Evolutionary conservation across 2,888 invertebrate species (phyloP), one percentile per base, ranked within the genome.

Genomic region (Leptarthrus brevirostris): DNA sequence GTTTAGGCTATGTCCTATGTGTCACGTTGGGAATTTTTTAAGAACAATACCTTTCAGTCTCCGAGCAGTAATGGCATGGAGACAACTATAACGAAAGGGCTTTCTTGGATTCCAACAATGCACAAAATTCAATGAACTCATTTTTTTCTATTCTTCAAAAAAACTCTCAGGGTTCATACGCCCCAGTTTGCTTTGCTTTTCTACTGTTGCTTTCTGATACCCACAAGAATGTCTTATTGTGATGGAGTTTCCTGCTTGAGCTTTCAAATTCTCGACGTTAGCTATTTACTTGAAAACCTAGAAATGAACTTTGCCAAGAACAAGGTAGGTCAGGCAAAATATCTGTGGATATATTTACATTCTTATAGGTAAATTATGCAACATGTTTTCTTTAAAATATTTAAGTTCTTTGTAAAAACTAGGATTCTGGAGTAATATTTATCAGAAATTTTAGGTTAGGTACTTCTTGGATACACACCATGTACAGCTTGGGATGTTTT

Each of bases 1-100:
- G 12, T 14, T 14, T 44, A 44, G 16, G 44, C 12, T 12, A 14
- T 44, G 44, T 44, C 44, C 12, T 12, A 14, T 14, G n/a, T n/a
- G n/a, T n/a, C n/a, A n/a, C n/a, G 12, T 16, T 20, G 44, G 2
- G 34, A 61, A 34, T 61, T 8, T 36, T 3, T 3, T 5, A n/a
- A 30, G 14, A 40, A 61, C 40, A 61, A 40, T 61, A 20, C 8
- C 34, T 24, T 22, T 14, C 30, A 56, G 22, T 14, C 40, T 8
- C 12, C 10, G 8, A 61, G 40, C 40, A 12, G 20, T 66, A 49
- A 47, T 66, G 49, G 66, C 22, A 49, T 3, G 49, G 16, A 26
- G 66, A 66, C 66, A 26, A 49, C 24, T 49, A 18, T 30, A 66
- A 66, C 16, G 66, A 66, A 66, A 66, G 26, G 30, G 3, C 47